phyloP scores from a whole-genome alignment of 2,888 invertebrate genomes.

The Lamproptera curius region DNA sequence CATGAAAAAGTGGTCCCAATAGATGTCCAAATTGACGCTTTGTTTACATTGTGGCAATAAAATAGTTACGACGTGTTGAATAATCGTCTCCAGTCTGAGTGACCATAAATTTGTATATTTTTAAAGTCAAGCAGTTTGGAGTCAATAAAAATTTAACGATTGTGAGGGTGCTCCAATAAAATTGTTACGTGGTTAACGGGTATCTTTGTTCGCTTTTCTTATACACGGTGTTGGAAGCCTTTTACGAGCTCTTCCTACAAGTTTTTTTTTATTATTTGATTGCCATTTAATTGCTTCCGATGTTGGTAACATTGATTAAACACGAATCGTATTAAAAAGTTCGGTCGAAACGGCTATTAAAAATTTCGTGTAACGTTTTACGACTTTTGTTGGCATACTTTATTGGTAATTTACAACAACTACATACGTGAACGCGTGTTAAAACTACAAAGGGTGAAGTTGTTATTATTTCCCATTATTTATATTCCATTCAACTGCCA shows the following conservation, averaged over 20 bases:
- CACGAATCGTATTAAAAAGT: not conserved
- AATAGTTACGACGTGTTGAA: constrained; percentile 77
- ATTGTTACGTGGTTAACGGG: constrained; percentile 56
- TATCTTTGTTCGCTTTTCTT: constrained; percentile 23
- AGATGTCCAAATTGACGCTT: constrained; percentile 61
- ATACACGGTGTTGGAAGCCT: constrained; percentile 9
- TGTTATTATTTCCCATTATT: not conserved
- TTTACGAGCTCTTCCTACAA: constrained; percentile 18
- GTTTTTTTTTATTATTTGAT: constrained; percentile 18
- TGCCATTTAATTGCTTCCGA: constrained; percentile 16
- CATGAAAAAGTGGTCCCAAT: constrained; percentile 35
- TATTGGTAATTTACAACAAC: not conserved
- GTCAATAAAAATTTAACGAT: constrained; percentile 76
- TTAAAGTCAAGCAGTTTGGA: constrained; percentile 73
- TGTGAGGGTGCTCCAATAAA: constrained; percentile 65
- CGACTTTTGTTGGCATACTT: not conserved
- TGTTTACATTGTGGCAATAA: constrained; percentile 72
- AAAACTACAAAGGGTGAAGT: not conserved
- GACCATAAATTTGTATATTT: constrained; percentile 77
- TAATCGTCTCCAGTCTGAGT: constrained; percentile 73
- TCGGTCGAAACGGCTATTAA: not conserved
- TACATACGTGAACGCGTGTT: not conserved
- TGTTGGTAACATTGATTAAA: constrained; percentile 3
- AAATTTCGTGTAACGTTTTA: not conserved
- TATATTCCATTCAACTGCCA: not conserved